phyloP scores from a whole-genome alignment of 2,797 vertebrate species.

The Salarias fasciatus region DNA sequence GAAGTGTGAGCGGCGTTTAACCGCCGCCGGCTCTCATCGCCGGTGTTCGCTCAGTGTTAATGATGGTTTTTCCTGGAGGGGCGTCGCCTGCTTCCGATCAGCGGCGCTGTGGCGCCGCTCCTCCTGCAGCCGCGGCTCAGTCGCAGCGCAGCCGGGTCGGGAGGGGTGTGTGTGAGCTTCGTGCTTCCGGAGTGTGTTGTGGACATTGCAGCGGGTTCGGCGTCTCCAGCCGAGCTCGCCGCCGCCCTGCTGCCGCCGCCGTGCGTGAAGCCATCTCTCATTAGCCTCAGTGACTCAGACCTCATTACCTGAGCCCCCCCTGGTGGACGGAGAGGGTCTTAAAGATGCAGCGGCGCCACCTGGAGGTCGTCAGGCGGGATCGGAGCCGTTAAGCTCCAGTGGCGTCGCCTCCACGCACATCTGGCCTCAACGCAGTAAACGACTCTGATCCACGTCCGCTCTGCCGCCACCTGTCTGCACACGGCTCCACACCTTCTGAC shows the following conservation, averaged over 20 bases:
- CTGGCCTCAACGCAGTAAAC: too few species aligned
- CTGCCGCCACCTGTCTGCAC: too few species aligned
- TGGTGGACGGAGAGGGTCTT: conserved; percentile 67
- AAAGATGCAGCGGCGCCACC: conserved; percentile 73
- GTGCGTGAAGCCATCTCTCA: conserved; percentile 60
- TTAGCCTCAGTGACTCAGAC: conserved; percentile 64
- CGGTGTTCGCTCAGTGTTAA: conserved; percentile 73
- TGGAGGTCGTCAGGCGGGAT: conserved; percentile 70
- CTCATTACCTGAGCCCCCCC: conserved; percentile 70
- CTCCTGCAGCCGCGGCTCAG: not conserved
- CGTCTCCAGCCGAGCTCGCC: conserved; percentile 10
- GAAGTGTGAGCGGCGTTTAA: conserved; percentile 46
- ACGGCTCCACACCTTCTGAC: too few species aligned
- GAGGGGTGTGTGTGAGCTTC: conserved; percentile 32
- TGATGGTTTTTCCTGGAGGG: conserved; percentile 75
- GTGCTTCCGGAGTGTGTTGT: conserved; percentile 19
- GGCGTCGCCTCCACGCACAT: too few species aligned
- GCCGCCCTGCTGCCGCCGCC: not conserved
- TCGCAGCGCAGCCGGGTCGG: conserved; percentile 24
- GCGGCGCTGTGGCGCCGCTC: too few species aligned
- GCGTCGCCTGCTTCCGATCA: conserved; percentile 52
- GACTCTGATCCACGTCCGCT: too few species aligned
- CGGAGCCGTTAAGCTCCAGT: too few species aligned
- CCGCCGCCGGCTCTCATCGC: conserved; percentile 52
- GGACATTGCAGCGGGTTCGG: not conserved